A percentile compares a stretch with the other conserved stretches of the same genome.
These are phyloP conservation scores for Cistogaster globosa DNA, from an alignment of 2,888 invertebrate species.

Conservation along the genomic window DNA sequence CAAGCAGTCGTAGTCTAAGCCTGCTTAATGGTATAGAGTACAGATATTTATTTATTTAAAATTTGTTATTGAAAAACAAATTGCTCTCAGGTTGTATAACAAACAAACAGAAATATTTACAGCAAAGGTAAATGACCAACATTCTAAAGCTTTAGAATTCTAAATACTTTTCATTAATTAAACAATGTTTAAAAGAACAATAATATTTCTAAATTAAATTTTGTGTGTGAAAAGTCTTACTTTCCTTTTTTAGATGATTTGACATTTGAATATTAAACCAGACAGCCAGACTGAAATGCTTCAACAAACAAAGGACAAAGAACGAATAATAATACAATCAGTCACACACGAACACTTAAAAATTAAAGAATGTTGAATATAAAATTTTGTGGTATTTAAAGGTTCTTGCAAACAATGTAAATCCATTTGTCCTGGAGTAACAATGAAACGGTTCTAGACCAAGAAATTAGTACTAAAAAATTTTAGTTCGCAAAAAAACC, in stretches of 20 bases:
- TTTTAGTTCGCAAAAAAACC: slow-evolving; percentile 22
- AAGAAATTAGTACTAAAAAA: slow-evolving; percentile 21
- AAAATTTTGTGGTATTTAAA: too few relatives aligned
- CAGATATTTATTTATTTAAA: too few relatives aligned
- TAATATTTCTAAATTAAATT: not conserved
- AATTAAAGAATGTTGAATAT: not conserved
- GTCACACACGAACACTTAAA: not conserved
- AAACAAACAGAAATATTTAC: too few relatives aligned
- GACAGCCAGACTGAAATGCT: slow-evolving; percentile 25
- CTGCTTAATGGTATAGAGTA: too few relatives aligned
- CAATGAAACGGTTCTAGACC: not conserved
- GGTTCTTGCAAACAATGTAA: not conserved
- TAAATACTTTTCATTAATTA: not conserved
- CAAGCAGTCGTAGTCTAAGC: too few relatives aligned
- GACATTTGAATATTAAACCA: slow-evolving; percentile 47
- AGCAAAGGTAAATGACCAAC: too few relatives aligned
- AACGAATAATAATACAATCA: not conserved
- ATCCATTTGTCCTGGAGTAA: not conserved
- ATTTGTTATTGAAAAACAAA: too few relatives aligned
- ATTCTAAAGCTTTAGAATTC: not conserved
- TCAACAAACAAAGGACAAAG: not conserved
- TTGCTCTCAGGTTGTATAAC: too few relatives aligned
- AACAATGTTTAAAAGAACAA: not conserved
- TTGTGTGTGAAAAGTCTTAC: not conserved
- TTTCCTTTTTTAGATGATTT: slow-evolving; percentile 8